These are phyloP conservation scores for Tachuris rubrigastra DNA, from an alignment of 2,113 vertebrate genomes.

Conservation along the genomic window DNA sequence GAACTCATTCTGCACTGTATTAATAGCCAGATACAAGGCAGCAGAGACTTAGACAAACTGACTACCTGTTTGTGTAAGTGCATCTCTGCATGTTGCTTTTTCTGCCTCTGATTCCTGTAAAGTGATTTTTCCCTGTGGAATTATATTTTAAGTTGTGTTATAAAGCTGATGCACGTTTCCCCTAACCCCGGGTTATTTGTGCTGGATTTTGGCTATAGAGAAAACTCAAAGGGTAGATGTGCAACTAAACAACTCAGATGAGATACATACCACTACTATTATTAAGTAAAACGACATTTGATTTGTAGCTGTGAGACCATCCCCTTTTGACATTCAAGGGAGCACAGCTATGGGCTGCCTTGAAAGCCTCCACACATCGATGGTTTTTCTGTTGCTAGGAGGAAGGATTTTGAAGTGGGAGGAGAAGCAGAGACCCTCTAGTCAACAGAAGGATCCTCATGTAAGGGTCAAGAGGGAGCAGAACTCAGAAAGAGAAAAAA, in stretches of 20 bases:
- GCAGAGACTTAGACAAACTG: not conserved
- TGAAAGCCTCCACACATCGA: slow-evolving; percentile 63
- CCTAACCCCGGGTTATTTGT: not conserved
- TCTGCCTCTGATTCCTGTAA: slow-evolving; percentile 24
- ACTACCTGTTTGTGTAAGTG: not conserved
- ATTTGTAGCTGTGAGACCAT: slow-evolving; percentile 70
- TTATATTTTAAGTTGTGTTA: slow-evolving; percentile 9
- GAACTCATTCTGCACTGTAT: not conserved
- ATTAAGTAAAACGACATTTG: slow-evolving; percentile 73
- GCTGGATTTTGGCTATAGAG: not conserved
- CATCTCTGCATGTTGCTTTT: not conserved
- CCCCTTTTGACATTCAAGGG: slow-evolving; percentile 57
- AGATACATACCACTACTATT: slow-evolving; percentile 63
- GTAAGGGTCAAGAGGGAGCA: slow-evolving; percentile 62
- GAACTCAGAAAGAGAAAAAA: slow-evolving; percentile 48
- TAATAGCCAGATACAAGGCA: not conserved
- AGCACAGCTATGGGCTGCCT: slow-evolving; percentile 60
- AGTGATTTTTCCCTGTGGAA: not conserved
- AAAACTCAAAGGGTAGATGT: slow-evolving; percentile 21
- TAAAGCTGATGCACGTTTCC: not conserved
- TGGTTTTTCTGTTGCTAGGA: slow-evolving; percentile 65
- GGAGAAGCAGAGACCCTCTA: slow-evolving; percentile 59
- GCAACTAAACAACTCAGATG: slow-evolving; percentile 27
- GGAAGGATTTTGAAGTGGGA: slow-evolving; percentile 54
- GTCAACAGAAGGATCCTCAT: slow-evolving; percentile 54